Conservation (phyloP, 2,797 vertebrate genomes). For the Diplodus sargus region DNA sequence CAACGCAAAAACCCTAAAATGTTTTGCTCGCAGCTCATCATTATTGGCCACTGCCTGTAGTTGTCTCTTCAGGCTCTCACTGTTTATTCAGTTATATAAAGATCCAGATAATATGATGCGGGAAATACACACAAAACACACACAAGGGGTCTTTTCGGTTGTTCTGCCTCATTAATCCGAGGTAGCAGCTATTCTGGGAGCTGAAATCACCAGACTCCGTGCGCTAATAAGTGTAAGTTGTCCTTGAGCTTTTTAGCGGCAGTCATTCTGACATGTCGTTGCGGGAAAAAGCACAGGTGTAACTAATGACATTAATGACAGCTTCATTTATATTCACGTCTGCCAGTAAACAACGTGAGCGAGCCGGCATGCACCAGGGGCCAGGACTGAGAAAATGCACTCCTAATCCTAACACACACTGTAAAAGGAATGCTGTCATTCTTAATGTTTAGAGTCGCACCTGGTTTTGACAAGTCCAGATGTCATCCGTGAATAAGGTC, state of each 20-base stretch:
- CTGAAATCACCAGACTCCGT: background rate
- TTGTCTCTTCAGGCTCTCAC: background rate
- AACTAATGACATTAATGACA: conserved; percentile 1
- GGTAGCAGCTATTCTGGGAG: conserved; percentile 10
- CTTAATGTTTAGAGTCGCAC: background rate
- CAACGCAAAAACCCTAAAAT: conserved; percentile 21
- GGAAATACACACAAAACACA: background rate
- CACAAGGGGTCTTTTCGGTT: background rate
- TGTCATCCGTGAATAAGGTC: background rate
- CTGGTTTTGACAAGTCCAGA: background rate
- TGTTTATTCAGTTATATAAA: conserved; percentile 7
- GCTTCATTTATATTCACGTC: background rate
- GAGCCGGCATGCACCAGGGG: background rate
- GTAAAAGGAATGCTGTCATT: background rate
- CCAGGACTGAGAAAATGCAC: background rate
- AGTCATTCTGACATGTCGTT: conserved; percentile 14
- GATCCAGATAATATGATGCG: background rate
- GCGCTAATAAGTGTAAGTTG: conserved; percentile 11
- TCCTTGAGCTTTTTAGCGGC: background rate
- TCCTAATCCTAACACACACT: background rate
- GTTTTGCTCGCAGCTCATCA: background rate
- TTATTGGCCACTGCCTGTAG: background rate
- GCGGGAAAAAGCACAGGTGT: conserved; percentile 11
- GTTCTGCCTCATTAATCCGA: conserved; percentile 22
- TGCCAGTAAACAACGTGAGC: background rate